A percentile compares a stretch with the other conserved stretches of the same genome.
Conservation (phyloP, 2,113 vertebrate genomes). For the Pimephales promelas region DNA sequence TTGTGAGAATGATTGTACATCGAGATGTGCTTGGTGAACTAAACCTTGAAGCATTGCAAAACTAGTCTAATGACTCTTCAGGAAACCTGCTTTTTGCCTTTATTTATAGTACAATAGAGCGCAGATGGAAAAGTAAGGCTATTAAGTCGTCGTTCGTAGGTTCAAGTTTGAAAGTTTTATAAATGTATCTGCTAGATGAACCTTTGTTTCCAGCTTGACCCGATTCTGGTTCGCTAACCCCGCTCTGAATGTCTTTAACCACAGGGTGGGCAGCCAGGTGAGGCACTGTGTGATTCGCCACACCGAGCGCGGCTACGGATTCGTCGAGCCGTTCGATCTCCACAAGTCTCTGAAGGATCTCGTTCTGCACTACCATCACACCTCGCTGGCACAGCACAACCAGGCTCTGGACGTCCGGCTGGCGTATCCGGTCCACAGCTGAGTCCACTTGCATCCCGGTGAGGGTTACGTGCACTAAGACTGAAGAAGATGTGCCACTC, state of each 20-base stretch:
- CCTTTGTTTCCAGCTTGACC: too few relatives aligned
- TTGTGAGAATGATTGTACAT: too few relatives aligned
- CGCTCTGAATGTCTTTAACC: slow-evolving; percentile 42
- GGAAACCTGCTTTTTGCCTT: too few relatives aligned
- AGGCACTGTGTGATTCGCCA: slow-evolving; percentile 97
- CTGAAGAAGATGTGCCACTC: not conserved
- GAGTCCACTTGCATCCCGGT: slow-evolving; percentile 63
- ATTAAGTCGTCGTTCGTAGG: too few relatives aligned
- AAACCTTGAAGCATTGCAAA: too few relatives aligned
- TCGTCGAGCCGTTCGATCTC: slow-evolving; percentile 93
- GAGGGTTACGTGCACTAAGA: slow-evolving; percentile 7
- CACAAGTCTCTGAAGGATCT: slow-evolving; percentile 93
- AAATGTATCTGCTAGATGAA: too few relatives aligned
- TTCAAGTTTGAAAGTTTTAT: too few relatives aligned
- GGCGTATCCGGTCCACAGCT: slow-evolving; percentile 88
- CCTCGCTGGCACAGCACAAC: slow-evolving; percentile 95
- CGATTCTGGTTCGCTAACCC: not conserved
- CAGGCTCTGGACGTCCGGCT: slow-evolving; percentile 94
- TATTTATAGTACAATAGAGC: too few relatives aligned
- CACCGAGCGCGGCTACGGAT: slow-evolving; percentile 90
- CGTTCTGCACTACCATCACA: slow-evolving; percentile 94
- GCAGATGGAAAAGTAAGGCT: too few relatives aligned
- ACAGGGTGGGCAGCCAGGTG: slow-evolving; percentile 89
- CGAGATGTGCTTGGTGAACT: too few relatives aligned
- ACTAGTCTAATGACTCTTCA: too few relatives aligned